Evolutionary conservation across 2,113 vertebrate species (phyloP).

Genomic region (Otolemur garnettii): DNA sequence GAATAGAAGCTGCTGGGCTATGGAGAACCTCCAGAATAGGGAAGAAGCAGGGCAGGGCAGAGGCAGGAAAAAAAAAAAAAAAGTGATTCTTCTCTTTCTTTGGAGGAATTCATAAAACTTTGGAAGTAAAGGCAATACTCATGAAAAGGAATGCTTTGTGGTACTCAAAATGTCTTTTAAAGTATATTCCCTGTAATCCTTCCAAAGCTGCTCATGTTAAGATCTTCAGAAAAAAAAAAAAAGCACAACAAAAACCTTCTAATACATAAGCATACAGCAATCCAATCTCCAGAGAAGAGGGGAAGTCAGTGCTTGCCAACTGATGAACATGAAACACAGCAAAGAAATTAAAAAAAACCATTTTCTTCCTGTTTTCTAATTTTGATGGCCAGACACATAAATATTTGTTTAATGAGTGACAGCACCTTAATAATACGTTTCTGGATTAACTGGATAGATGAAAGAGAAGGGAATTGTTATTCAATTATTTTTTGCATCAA

Average conservation of each 20-base stretch:
- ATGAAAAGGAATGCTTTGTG: slow-evolving; percentile 56
- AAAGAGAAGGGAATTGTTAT: slow-evolving; percentile 68
- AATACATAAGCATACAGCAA: slow-evolving; percentile 55
- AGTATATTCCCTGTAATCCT: slow-evolving; percentile 66
- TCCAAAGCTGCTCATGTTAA: slow-evolving; percentile 66
- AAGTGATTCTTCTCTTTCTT: neutral
- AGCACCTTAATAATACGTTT: slow-evolving; percentile 52
- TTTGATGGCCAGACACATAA: slow-evolving; percentile 66
- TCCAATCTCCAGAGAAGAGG: slow-evolving; percentile 5
- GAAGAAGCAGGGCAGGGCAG: neutral
- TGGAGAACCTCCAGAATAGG: neutral
- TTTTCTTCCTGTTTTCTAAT: slow-evolving; percentile 64
- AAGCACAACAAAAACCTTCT: slow-evolving; percentile 65
- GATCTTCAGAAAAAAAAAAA: slow-evolving; percentile 65
- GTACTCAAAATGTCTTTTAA: slow-evolving; percentile 65
- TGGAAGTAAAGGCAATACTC: slow-evolving; percentile 58
- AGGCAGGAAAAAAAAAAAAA: slow-evolving; percentile 39
- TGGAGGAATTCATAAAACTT: neutral
- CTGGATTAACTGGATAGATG: slow-evolving; percentile 55
- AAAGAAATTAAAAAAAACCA: neutral
- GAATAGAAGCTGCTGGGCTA: neutral
- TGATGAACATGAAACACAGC: slow-evolving; percentile 59
- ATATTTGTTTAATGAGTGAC: slow-evolving; percentile 72
- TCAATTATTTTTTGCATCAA: slow-evolving; percentile 64
- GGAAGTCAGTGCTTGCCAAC: slow-evolving; percentile 15